phyloP scores from a whole-genome alignment of 1,140 invertebrate species.

The Bombus consobrinus region DNA sequence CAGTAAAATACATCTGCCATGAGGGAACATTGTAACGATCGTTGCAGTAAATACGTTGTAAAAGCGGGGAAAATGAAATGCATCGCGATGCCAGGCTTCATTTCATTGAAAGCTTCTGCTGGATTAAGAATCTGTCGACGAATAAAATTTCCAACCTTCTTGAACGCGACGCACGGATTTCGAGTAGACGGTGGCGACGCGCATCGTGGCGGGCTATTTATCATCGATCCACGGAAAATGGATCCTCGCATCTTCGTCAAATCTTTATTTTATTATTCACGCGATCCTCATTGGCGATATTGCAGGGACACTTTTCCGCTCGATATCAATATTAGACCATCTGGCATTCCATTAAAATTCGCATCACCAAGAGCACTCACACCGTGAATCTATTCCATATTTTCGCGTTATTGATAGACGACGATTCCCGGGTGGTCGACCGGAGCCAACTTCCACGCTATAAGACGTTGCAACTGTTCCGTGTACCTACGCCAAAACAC shows the following conservation, averaged over 20 bases:
- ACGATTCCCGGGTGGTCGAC: not conserved
- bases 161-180: no score
- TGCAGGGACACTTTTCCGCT: slow-evolving; percentile 6
- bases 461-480: not conserved
- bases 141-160: not conserved
- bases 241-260: not conserved
- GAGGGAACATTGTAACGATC: not conserved
- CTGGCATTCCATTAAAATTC: slow-evolving; percentile 51
- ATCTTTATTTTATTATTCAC: slow-evolving; percentile 54
- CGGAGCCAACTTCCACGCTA: not conserved
- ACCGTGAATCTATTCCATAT: slow-evolving; percentile 43
- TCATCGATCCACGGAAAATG: not conserved
- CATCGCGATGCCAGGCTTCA: not conserved
- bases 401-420: slow-evolving; percentile 39
- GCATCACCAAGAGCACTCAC: slow-evolving; percentile 29
- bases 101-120: slow-evolving; percentile 6
- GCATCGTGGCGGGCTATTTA: no score
- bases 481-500: not conserved
- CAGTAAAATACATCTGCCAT: not conserved
- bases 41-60: not conserved
- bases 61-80: not conserved
- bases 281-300: slow-evolving; percentile 35
- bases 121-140: not conserved
- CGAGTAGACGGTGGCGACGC: not conserved
- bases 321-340: slow-evolving; percentile 53